phyloP scores from a whole-genome alignment of 2,113 vertebrate genomes.

The Amblyornis subalaris region DNA sequence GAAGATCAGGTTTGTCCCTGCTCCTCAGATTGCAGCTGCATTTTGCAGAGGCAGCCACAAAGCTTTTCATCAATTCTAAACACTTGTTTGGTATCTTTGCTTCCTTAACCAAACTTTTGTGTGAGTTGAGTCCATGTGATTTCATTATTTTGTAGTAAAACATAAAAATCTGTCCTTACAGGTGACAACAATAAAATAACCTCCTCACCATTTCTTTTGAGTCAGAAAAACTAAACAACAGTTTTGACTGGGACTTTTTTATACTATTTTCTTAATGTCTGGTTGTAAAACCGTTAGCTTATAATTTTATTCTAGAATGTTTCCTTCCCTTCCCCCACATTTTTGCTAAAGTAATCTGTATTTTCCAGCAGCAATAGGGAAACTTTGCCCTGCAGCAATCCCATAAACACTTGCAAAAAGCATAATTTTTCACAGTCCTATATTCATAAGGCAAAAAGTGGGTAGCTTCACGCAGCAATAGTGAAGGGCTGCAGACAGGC shows the following conservation, averaged over 20 bases:
- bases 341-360: slow-evolving; percentile 5
- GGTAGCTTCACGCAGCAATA: slow-evolving; percentile 10
- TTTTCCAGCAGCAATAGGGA: slow-evolving; percentile 5
- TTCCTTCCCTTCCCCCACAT: background rate
- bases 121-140: background rate
- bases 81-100: background rate
- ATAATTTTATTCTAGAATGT: background rate
- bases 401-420: slow-evolving; percentile 38
- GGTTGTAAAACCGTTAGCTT: background rate
- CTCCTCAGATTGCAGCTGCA: background rate
- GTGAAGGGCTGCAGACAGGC: slow-evolving; percentile 45
- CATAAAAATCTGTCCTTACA: background rate
- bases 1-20: background rate
- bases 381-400: slow-evolving; percentile 22
- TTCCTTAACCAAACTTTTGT: background rate
- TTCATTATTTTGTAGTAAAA: background rate
- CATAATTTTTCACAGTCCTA: slow-evolving; percentile 46
- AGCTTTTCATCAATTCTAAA: background rate
- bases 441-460: slow-evolving; percentile 32
- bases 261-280: background rate
- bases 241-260: background rate
- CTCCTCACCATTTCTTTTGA: background rate
- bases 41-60: background rate
- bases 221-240: background rate
- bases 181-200: background rate